Conservation (phyloP, 92 coral and sea anemone genomes). For the Pocillopora grandis region DNA sequence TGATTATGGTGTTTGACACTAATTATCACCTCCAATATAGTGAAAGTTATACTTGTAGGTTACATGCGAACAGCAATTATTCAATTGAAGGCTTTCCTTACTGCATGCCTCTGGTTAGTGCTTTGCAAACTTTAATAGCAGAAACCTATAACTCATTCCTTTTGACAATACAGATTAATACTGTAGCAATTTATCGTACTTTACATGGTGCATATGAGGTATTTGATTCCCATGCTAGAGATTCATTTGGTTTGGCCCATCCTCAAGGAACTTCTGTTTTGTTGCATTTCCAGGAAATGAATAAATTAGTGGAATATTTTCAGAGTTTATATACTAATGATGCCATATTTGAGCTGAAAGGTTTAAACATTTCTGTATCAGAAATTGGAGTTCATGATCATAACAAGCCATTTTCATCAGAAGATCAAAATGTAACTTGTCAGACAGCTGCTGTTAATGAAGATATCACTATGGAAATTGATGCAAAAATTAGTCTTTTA, state of each 20-base stretch:
- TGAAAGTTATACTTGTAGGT: slow-evolving; percentile 41
- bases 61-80: slow-evolving; percentile 34
- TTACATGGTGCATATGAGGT: slow-evolving; percentile 33
- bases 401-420: not conserved
- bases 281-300: slow-evolving; percentile 24
- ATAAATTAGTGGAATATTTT: slow-evolving; percentile 21
- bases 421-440: not conserved
- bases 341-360: slow-evolving; percentile 47
- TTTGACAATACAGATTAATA: slow-evolving; percentile 38
- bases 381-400: not conserved
- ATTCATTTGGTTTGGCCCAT: slow-evolving; percentile 49
- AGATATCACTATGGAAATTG: slow-evolving; percentile 4
- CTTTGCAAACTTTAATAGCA: slow-evolving; percentile 42
- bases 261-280: slow-evolving; percentile 53
- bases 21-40: slow-evolving; percentile 49
- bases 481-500: slow-evolving; percentile 13
- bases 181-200: slow-evolving; percentile 39
- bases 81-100: slow-evolving; percentile 41
- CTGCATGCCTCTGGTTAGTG: slow-evolving; percentile 51
- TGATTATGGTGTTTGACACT: slow-evolving; percentile 36
- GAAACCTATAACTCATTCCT: slow-evolving; percentile 55
- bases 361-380: slow-evolving; percentile 18
- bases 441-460: not conserved
- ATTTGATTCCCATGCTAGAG: slow-evolving; percentile 62
- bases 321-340: slow-evolving; percentile 15